Percentiles rank a stretch among this genome's conserved stretches.
These are phyloP conservation scores for Sepiola atlantica DNA, from an alignment of 2,888 invertebrate genomes.

Conservation along the genomic window DNA sequence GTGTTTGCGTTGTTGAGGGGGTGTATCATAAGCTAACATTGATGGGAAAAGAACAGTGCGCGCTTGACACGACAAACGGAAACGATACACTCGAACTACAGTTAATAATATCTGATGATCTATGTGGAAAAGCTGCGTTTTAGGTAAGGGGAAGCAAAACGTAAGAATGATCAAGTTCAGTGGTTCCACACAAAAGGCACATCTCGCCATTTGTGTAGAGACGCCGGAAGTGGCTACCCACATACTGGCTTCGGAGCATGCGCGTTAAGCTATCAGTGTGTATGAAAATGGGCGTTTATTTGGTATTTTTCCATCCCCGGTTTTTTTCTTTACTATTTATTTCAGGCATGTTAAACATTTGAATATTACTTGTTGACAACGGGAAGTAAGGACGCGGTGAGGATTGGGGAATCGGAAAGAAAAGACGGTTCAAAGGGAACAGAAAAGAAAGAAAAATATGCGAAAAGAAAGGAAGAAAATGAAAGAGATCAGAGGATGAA, in stretches of 20 bases:
- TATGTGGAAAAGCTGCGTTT: background rate
- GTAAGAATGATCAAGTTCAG: conserved; percentile 16
- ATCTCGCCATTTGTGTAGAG: background rate
- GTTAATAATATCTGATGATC: background rate
- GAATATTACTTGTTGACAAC: background rate
- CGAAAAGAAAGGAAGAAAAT: background rate
- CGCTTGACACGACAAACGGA: background rate
- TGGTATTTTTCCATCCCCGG: background rate
- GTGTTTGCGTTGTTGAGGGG: no score
- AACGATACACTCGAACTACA: background rate
- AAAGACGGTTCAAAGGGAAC: background rate
- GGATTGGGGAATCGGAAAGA: background rate
- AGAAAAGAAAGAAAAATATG: background rate
- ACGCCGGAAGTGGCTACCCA: background rate
- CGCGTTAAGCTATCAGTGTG: background rate
- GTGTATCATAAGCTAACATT: background rate
- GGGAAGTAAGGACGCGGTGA: background rate
- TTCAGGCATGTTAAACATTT: background rate
- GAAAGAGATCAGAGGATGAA: background rate
- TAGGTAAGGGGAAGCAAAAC: background rate
- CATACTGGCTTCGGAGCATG: background rate
- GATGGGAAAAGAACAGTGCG: background rate
- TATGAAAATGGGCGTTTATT: background rate
- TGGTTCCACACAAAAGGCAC: conserved; percentile 1
- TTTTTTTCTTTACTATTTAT: no score